These are phyloP conservation scores for Cheilinus undulatus DNA, from an alignment of 2,113 vertebrate genomes.

Conservation along the genomic window DNA sequence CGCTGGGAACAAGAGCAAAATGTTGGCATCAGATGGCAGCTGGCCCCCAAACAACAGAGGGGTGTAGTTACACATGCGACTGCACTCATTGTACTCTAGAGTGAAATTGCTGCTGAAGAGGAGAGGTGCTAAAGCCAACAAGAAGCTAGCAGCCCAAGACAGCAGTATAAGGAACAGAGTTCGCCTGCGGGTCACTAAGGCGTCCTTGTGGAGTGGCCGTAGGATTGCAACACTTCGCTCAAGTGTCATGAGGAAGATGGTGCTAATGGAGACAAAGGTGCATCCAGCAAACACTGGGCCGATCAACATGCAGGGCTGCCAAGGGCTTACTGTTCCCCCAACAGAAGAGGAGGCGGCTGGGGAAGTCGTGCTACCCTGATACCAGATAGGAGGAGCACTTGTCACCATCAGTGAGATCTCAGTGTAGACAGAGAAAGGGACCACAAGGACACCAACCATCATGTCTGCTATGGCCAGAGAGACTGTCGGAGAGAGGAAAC, in stretches of 20 bases:
- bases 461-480: conserved; percentile 87
- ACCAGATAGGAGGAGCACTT: conserved; percentile 71
- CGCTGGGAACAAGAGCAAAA: conserved; percentile 85
- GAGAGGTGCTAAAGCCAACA: conserved; percentile 82
- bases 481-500: conserved; percentile 67
- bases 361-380: conserved; percentile 64
- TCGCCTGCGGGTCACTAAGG: conserved; percentile 82
- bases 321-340: conserved; percentile 39
- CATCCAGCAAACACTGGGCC: conserved; percentile 87
- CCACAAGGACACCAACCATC: conserved; percentile 85
- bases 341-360: conserved; percentile 15
- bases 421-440: conserved; percentile 87
- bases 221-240: conserved; percentile 87
- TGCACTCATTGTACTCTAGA: conserved; percentile 87
- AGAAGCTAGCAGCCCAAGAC: conserved; percentile 85
- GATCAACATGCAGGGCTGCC: conserved; percentile 86
- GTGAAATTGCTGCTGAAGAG: conserved; percentile 81
- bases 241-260: conserved; percentile 87
- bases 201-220: conserved; percentile 85
- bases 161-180: conserved; percentile 80
- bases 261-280: conserved; percentile 90
- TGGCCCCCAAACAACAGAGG: conserved; percentile 62
- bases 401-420: conserved; percentile 84
- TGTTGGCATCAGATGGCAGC: conserved; percentile 72
- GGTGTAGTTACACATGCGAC: conserved; percentile 87